Evolutionary conservation across 2,113 vertebrate species (phyloP).

Genomic region (Pyxicephalus adspersus): DNA sequence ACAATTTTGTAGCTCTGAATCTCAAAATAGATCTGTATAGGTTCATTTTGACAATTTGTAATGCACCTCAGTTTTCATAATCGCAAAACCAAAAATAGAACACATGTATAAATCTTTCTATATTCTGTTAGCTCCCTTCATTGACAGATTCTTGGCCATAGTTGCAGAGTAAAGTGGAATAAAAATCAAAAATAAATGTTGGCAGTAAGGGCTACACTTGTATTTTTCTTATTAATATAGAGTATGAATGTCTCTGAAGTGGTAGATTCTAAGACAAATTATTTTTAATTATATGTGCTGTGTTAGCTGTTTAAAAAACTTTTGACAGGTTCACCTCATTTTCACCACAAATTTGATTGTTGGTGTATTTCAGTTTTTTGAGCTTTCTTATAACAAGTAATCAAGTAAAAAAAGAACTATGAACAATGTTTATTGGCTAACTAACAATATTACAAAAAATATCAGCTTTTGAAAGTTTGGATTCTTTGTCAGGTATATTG

Average conservation of each 20-base stretch:
- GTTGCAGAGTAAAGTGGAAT: conserved; percentile 57
- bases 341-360: too few species aligned
- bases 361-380: too few species aligned
- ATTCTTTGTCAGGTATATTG: too few species aligned
- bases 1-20: background rate
- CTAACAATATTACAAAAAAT: too few species aligned
- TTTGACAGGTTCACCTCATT: too few species aligned
- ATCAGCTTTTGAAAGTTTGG: too few species aligned
- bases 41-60: background rate
- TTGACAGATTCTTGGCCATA: conserved; percentile 60
- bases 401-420: too few species aligned
- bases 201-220: conserved; percentile 46
- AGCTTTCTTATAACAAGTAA: too few species aligned
- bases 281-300: background rate
- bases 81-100: conserved; percentile 56
- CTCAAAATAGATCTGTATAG: background rate
- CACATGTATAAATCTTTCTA: conserved; percentile 48
- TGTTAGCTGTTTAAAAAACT: background rate
- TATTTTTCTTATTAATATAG: conserved; percentile 42
- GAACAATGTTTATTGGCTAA: too few species aligned
- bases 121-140: conserved; percentile 52
- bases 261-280: background rate
- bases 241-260: conserved; percentile 12
- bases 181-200: conserved; percentile 51
- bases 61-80: conserved; percentile 51